Evolutionary conservation across 2,113 vertebrate species (phyloP), one percentile per base, ranked within the genome.

Genomic region (Kobus ellipsiprymnus): DNA sequence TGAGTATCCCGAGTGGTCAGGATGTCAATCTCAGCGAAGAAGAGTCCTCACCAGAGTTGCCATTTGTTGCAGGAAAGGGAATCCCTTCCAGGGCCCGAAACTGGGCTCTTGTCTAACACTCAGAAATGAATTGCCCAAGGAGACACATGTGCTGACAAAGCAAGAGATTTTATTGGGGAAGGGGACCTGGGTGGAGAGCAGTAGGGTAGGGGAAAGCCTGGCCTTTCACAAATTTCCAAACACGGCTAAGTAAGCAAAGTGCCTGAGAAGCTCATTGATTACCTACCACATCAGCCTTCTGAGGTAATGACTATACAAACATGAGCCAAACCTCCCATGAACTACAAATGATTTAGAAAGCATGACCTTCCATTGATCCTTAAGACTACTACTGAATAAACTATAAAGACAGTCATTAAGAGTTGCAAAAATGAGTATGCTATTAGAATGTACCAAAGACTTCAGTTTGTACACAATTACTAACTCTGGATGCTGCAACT

Each of bases 231-330:
- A 94, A 97, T 81, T 81, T 96, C 50, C 81, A 81, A 89, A 62
- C 7, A 54, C 9, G 3, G 2, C 14, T 54, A 60, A 48, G 29
- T 9, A 95, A 96, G 60, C 33, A 90, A 83, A 36, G 33, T 27
- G 71, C n/a, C 13, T 14, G 16, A 88, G 83, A 52, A 84, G 14
- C 40, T 91, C 48, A 91, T n/a, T 91, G 80, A 82, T 82, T 54
- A n/a, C 33, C 80, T 54, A n/a, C 33, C 80, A 82, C 19, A 54
- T 13, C 21, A 83, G 33, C 33, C 30, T 92, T 81, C 36, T 67
- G 64, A 94, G 29, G 50, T 64, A 90, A 95, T 50, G 57, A 71
- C 59, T 96, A 54, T 92, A 64, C 27, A 84, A 96, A 97, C 95
- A 87, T 71, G 36, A 84, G 29, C 19, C 81, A 95, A 87, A 92